phyloP scores from a whole-genome alignment of 35 echinoderm and acorn worm genomes.

The Holothuria glaberrima region DNA sequence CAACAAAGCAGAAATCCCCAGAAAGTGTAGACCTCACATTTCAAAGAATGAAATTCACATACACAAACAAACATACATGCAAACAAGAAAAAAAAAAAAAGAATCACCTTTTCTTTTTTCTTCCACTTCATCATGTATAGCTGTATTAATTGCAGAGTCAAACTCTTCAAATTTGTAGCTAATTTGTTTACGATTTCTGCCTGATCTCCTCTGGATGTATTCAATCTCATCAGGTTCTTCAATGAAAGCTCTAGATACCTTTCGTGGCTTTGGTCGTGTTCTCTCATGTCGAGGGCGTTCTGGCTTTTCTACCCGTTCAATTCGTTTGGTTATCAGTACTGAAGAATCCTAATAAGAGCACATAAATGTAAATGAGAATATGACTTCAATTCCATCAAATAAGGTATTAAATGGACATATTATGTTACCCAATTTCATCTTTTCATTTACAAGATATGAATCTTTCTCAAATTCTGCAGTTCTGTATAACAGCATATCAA shows the following conservation, averaged over 20 bases:
- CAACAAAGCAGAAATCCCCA: too few relatives aligned
- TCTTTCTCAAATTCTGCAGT: too few relatives aligned
- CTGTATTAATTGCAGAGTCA: slow-evolving; percentile 90
- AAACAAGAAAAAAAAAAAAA: too few relatives aligned
- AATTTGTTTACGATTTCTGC: slow-evolving; percentile 75
- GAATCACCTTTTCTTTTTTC: slow-evolving; percentile 86
- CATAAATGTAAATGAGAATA: not conserved
- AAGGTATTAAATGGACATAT: not conserved
- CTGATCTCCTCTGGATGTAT: slow-evolving; percentile 70
- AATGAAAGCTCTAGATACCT: slow-evolving; percentile 16
- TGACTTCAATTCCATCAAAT: too few relatives aligned
- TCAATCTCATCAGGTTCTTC: slow-evolving; percentile 76
- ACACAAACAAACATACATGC: too few relatives aligned
- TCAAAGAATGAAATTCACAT: too few relatives aligned
- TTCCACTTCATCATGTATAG: slow-evolving; percentile 88
- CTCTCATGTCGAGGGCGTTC: slow-evolving; percentile 54
- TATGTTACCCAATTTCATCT: too few relatives aligned
- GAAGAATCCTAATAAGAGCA: slow-evolving; percentile 17
- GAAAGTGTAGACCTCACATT: too few relatives aligned
- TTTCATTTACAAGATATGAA: too few relatives aligned
- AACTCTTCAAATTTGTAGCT: slow-evolving; percentile 98
- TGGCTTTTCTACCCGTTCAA: slow-evolving; percentile 8
- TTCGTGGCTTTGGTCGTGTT: slow-evolving; percentile 39
- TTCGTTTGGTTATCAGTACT: slow-evolving; percentile 34
- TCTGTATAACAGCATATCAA: too few relatives aligned